Conservation (phyloP, 1,140 invertebrate species). For the Drosophila guanche region DNA sequence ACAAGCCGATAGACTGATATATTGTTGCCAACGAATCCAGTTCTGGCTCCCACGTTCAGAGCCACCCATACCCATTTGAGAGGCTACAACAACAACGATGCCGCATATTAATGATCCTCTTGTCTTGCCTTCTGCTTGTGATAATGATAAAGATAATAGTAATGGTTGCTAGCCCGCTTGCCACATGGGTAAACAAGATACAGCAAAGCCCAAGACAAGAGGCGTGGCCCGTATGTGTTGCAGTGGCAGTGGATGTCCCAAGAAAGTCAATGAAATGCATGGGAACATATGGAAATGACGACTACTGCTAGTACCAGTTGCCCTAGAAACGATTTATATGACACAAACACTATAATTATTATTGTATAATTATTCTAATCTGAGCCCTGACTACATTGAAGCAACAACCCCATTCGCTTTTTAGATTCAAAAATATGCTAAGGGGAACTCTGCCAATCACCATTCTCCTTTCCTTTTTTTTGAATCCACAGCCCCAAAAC, state of each 20-base stretch:
- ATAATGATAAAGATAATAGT: conserved; percentile 40
- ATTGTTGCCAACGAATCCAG: conserved; percentile 27
- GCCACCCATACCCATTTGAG: conserved; percentile 20
- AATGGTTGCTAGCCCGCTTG: conserved; percentile 32
- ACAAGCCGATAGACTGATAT: conserved; percentile 6
- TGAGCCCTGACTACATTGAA: too few relatives aligned
- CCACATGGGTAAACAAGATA: conserved; percentile 50
- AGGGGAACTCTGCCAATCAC: too few relatives aligned
- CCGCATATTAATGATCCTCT: conserved; percentile 67
- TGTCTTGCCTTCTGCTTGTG: conserved; percentile 37
- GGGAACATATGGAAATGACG: not conserved
- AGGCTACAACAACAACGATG: conserved; percentile 19
- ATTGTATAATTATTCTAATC: not conserved
- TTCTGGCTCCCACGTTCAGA: conserved; percentile 58
- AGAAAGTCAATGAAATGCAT: conserved; percentile 20
- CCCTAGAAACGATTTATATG: not conserved
- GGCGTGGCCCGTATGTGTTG: not conserved
- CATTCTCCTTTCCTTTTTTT: conserved; percentile 4
- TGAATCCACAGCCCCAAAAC: conserved; percentile 16
- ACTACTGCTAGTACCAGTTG: not conserved
- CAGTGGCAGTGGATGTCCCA: not conserved
- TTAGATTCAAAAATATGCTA: not conserved
- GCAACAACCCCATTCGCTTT: too few relatives aligned
- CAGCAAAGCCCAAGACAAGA: conserved; percentile 23
- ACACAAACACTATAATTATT: not conserved